Percentiles rank a stretch among this genome's conserved stretches.
Conservation (phyloP, 1,140 invertebrate genomes). For the Bombus cullumanus region DNA sequence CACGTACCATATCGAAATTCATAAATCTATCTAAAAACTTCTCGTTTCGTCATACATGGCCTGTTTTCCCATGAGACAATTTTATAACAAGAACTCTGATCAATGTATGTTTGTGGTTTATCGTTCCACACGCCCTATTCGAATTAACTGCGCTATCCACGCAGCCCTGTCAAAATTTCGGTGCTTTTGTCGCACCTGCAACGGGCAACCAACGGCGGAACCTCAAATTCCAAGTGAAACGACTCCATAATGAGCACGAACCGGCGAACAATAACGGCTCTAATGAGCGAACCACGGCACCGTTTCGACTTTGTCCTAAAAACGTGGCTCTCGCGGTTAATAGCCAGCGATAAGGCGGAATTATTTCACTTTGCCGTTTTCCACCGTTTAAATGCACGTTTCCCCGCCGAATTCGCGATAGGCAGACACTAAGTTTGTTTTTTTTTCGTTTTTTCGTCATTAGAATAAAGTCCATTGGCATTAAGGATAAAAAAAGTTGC, state of each 20-base stretch:
- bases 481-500: too few species aligned
- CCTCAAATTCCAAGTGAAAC: slow-evolving; percentile 30
- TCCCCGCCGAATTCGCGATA: neutral
- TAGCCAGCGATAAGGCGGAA: slow-evolving; percentile 33
- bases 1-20: too few species aligned
- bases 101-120: neutral
- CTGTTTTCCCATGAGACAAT: neutral
- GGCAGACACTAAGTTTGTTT: neutral
- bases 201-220: neutral
- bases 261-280: slow-evolving; percentile 36
- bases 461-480: neutral
- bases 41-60: neutral
- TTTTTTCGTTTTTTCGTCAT: neutral
- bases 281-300: slow-evolving; percentile 23
- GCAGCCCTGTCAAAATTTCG: slow-evolving; percentile 13
- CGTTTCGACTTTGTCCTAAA: slow-evolving; percentile 42
- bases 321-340: slow-evolving; percentile 25
- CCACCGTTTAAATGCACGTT: neutral
- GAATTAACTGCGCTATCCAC: slow-evolving; percentile 4
- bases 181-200: neutral
- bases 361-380: slow-evolving; percentile 31
- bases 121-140: neutral
- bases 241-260: slow-evolving; percentile 44
- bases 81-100: neutral
- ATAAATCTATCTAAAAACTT: neutral